A percentile compares a stretch with the other conserved stretches of the same genome.
Evolutionary conservation across 2,113 vertebrate genomes (phyloP).

Genomic region (Ovibos moschatus): DNA sequence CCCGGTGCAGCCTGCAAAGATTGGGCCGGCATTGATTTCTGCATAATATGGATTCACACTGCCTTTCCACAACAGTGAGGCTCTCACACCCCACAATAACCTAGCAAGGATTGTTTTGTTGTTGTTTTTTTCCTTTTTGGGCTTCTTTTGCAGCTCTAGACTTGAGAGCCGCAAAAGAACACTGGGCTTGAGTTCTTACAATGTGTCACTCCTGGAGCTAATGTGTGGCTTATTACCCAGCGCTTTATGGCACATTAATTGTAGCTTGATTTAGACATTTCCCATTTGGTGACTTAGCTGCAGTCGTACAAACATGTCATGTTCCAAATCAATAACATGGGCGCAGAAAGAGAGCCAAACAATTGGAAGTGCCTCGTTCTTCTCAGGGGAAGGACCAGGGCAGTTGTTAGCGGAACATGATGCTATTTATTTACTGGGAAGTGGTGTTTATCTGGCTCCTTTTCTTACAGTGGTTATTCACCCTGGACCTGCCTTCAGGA

Average conservation of each 20-base stretch:
- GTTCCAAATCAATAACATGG: slow-evolving; percentile 41
- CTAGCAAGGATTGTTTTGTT: slow-evolving; percentile 33
- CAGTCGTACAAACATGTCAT: slow-evolving; percentile 52
- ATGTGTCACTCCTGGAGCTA: slow-evolving; percentile 73
- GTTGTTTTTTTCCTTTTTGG: background rate
- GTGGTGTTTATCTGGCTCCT: background rate
- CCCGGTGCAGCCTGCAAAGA: slow-evolving; percentile 30
- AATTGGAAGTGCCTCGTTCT: background rate
- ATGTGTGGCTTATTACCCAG: slow-evolving; percentile 71
- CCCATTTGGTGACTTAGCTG: slow-evolving; percentile 67
- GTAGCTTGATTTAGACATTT: slow-evolving; percentile 74
- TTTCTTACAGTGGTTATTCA: slow-evolving; percentile 10
- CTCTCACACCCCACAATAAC: slow-evolving; percentile 68
- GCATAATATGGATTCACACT: slow-evolving; percentile 68
- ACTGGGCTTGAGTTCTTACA: slow-evolving; percentile 52
- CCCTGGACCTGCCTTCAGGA: background rate
- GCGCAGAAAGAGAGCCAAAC: slow-evolving; percentile 28
- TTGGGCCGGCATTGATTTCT: slow-evolving; percentile 75
- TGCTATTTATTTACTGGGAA: slow-evolving; percentile 41
- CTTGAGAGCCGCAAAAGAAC: background rate
- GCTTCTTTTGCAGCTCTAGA: background rate
- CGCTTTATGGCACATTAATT: slow-evolving; percentile 73
- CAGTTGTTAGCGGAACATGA: background rate
- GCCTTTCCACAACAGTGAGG: slow-evolving; percentile 61
- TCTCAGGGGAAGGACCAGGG: slow-evolving; percentile 25